These are phyloP conservation scores for Heliconius aoede DNA, from an alignment of 2,888 invertebrate species.

Conservation along the genomic window DNA sequence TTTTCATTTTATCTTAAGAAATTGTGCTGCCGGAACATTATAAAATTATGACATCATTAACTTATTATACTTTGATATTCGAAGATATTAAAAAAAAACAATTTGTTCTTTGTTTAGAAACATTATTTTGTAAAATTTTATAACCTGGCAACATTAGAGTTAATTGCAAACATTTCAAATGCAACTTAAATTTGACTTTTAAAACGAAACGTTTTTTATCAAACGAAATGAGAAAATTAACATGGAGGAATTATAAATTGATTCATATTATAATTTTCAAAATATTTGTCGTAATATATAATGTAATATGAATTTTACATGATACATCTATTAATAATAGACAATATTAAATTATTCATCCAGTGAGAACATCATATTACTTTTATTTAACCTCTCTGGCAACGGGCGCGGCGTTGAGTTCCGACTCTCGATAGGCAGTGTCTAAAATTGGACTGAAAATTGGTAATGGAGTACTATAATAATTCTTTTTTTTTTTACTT, in stretches of 20 bases:
- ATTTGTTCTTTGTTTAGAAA: no score
- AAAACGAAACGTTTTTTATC: not conserved
- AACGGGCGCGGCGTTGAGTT: no score
- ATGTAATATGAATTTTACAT: not conserved
- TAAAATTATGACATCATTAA: not conserved
- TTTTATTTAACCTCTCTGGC: no score
- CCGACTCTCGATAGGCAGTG: no score
- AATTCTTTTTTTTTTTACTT: not conserved
- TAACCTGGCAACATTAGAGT: not conserved
- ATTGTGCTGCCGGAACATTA: conserved; percentile 16
- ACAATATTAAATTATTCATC: not conserved
- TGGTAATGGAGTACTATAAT: no score
- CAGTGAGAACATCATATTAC: no score
- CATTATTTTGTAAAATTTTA: no score
- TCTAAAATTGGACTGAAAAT: no score
- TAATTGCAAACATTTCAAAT: conserved; percentile 8
- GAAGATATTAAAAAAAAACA: no score
- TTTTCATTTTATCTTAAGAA: conserved; percentile 50
- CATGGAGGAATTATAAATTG: conserved; percentile 6
- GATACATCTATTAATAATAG: not conserved
- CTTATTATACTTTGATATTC: not conserved
- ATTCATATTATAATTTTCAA: not conserved
- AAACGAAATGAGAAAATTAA: not conserved
- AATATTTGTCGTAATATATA: not conserved
- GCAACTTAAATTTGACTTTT: not conserved